Percentiles rank a stretch among this genome's conserved stretches.
These are phyloP conservation scores for Cydia splendana DNA, from an alignment of 1,140 invertebrate genomes.

Conservation along the genomic window DNA sequence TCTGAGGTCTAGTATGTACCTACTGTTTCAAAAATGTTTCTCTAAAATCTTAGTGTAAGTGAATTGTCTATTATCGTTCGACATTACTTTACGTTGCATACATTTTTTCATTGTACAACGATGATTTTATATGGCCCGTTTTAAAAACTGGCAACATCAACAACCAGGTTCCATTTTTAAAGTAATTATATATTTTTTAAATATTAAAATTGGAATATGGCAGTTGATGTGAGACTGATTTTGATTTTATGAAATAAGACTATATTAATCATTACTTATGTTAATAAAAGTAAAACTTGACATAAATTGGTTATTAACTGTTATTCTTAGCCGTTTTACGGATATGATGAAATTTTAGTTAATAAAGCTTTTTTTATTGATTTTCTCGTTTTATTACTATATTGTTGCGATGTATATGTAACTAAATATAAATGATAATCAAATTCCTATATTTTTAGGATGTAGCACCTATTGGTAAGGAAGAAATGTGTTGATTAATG, in stretches of 20 bases:
- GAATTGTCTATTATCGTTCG: neutral
- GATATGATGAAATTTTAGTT: neutral
- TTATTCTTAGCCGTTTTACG: neutral
- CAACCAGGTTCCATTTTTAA: slow-evolving; percentile 50
- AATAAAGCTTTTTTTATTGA: slow-evolving; percentile 25
- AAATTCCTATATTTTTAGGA: slow-evolving; percentile 30
- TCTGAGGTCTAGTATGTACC: neutral
- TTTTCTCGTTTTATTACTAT: slow-evolving; percentile 27
- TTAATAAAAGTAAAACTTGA: slow-evolving; percentile 39
- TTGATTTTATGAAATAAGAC: slow-evolving; percentile 43
- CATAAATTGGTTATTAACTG: slow-evolving; percentile 18
- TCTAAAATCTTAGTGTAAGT: neutral
- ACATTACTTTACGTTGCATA: neutral
- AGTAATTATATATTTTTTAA: slow-evolving; percentile 1
- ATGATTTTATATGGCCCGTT: slow-evolving; percentile 6
- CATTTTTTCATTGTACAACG: slow-evolving; percentile 17
- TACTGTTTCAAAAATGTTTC: neutral
- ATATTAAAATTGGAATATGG: slow-evolving; percentile 45
- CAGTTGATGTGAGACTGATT: slow-evolving; percentile 61
- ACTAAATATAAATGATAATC: slow-evolving; percentile 6
- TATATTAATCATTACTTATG: slow-evolving; percentile 35
- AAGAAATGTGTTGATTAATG: neutral
- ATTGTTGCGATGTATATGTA: slow-evolving; percentile 28
- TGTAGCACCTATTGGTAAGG: slow-evolving; percentile 25
- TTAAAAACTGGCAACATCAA: slow-evolving; percentile 47